Evolutionary conservation across 2,113 vertebrate species (phyloP).

Genomic region (Anolis sagrei): DNA sequence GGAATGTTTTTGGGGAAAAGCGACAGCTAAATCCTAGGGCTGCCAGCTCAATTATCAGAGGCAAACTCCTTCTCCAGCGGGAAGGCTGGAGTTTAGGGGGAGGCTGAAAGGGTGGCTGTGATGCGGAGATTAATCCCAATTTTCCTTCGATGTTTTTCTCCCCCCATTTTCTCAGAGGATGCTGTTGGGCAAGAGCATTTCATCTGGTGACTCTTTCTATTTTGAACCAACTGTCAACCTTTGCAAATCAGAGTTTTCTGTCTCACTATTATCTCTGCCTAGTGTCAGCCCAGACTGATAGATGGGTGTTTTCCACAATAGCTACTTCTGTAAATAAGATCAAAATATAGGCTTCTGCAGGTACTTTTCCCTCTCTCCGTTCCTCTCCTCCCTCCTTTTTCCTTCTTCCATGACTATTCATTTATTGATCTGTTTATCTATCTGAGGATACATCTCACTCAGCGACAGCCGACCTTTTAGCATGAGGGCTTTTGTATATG

Average conservation of each 20-base stretch:
- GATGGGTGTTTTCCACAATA: not conserved
- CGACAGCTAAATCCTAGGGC: slow-evolving; percentile 4
- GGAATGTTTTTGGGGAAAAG: slow-evolving; percentile 28
- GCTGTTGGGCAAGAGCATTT: not conserved
- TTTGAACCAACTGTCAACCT: slow-evolving; percentile 42
- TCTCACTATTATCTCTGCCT: not conserved
- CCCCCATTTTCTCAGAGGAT: not conserved
- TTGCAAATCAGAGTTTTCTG: slow-evolving; percentile 11
- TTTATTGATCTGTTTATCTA: not conserved
- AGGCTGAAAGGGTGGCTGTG: slow-evolving; percentile 48
- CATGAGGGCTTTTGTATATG: not conserved
- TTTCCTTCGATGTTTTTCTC: slow-evolving; percentile 41
- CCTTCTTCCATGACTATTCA: not conserved
- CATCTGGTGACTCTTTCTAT: slow-evolving; percentile 37
- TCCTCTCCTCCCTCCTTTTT: no score
- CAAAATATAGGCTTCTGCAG: not conserved
- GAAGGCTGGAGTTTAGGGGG: slow-evolving; percentile 26
- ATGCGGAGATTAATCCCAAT: slow-evolving; percentile 50
- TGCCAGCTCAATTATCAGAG: slow-evolving; percentile 51
- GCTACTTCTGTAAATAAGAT: slow-evolving; percentile 17
- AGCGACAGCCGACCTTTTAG: not conserved
- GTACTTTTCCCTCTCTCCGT: not conserved
- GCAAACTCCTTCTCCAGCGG: slow-evolving; percentile 29
- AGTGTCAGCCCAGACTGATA: not conserved
- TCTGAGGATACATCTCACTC: not conserved